Evolutionary conservation across 2,888 invertebrate genomes (phyloP).

Genomic region (Phlogophora meticulosa): DNA sequence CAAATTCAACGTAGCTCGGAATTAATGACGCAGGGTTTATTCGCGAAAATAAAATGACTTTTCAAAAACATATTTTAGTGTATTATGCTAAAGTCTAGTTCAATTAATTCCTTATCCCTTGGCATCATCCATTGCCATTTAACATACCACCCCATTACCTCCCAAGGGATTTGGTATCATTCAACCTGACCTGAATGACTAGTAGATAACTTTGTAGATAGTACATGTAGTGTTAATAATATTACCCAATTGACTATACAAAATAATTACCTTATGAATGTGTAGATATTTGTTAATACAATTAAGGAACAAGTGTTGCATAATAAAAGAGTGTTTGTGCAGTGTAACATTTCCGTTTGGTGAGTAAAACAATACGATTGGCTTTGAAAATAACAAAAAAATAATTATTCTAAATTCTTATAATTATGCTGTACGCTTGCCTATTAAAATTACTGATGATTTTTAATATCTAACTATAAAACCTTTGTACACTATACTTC

Average conservation of each 20-base stretch:
- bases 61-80: background rate
- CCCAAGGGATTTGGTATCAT: slow-evolving; percentile 47
- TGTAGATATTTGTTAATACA: slow-evolving; percentile 39
- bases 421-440: slow-evolving; percentile 62
- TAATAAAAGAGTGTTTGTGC: slow-evolving; percentile 58
- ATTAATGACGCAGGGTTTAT: background rate
- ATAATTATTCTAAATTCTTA: slow-evolving; percentile 56
- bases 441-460: slow-evolving; percentile 66
- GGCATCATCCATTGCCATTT: slow-evolving; percentile 25
- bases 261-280: slow-evolving; percentile 6
- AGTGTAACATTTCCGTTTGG: slow-evolving; percentile 63
- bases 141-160: slow-evolving; percentile 28
- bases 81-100: slow-evolving; percentile 42
- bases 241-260: slow-evolving; percentile 10
- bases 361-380: slow-evolving; percentile 65
- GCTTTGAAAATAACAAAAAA: slow-evolving; percentile 52
- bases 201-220: slow-evolving; percentile 34
- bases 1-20: background rate
- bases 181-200: slow-evolving; percentile 28
- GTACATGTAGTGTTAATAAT: slow-evolving; percentile 26
- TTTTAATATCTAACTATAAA: slow-evolving; percentile 52
- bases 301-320: slow-evolving; percentile 37
- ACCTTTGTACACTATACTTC: slow-evolving; percentile 29
- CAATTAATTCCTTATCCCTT: slow-evolving; percentile 39
- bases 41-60: background rate